Percentiles rank a stretch among this genome's conserved stretches.
These are phyloP conservation scores for Ophion ventricosus DNA, from an alignment of 2,888 invertebrate species.

Conservation along the genomic window DNA sequence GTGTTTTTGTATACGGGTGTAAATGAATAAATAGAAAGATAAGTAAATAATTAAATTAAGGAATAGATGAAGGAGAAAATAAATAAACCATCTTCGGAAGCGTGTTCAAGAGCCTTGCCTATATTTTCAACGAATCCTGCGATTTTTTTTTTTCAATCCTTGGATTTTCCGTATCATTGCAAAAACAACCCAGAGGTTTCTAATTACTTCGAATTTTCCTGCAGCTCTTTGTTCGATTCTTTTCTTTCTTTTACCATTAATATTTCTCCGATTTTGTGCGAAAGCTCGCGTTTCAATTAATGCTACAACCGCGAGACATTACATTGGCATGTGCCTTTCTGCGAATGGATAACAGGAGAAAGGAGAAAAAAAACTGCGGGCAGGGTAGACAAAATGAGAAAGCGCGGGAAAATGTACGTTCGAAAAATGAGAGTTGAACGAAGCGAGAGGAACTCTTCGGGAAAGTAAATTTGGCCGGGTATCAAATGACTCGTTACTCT, in stretches of 20 bases:
- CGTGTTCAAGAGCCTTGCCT: no score
- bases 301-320: neutral
- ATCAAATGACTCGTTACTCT: conserved; percentile 57
- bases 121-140: no score
- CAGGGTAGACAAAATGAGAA: conserved; percentile 20
- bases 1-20: no score
- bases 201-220: conserved; percentile 11
- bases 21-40: no score
- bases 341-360: conserved; percentile 19
- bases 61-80: no score
- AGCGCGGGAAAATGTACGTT: conserved; percentile 3
- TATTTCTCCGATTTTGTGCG: conserved; percentile 33
- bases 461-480: conserved; percentile 49
- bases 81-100: no score
- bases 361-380: conserved; percentile 8
- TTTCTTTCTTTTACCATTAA: conserved; percentile 22
- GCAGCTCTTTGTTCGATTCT: conserved; percentile 9
- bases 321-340: conserved; percentile 36
- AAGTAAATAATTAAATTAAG: no score
- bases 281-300: conserved; percentile 61
- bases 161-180: neutral
- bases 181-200: conserved; percentile 1
- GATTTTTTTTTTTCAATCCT: neutral
- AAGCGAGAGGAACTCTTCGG: conserved; percentile 18
- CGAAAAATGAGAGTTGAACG: conserved; percentile 20